A percentile compares a stretch with the other conserved stretches of the same genome.
phyloP scores from a whole-genome alignment of 2,797 vertebrate species.

The Brachyalestes nurse region DNA sequence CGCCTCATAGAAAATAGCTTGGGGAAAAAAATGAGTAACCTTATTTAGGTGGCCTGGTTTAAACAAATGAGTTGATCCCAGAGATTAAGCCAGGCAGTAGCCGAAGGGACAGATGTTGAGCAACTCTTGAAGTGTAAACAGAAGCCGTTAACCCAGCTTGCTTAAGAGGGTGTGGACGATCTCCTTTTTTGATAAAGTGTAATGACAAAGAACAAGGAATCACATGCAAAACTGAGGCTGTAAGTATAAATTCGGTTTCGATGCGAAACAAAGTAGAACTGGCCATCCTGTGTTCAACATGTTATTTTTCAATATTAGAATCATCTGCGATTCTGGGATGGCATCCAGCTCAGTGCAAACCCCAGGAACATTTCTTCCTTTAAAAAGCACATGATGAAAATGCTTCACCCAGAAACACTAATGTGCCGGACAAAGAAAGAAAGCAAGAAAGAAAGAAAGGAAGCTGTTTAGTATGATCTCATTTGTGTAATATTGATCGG shows the following conservation, averaged over 20 bases:
- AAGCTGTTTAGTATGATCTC: not conserved
- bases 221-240: not conserved
- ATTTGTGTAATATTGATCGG: not conserved
- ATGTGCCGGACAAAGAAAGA: not conserved
- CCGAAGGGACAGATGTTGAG: not conserved
- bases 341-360: not conserved
- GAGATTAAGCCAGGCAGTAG: not conserved
- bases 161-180: not conserved
- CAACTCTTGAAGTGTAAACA: not conserved
- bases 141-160: not conserved
- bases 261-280: not conserved
- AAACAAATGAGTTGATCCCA: not conserved
- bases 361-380: conserved; percentile 5
- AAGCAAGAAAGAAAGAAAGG: not conserved
- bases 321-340: conserved; percentile 3
- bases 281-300: conserved; percentile 3
- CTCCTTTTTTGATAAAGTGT: not conserved
- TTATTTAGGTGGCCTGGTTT: not conserved
- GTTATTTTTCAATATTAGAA: conserved; percentile 22
- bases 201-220: not conserved
- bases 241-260: not conserved
- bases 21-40: conserved; percentile 2
- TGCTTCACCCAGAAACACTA: not conserved
- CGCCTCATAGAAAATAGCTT: not conserved
- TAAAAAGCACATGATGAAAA: conserved; percentile 24